phyloP scores from a whole-genome alignment of 2,888 invertebrate species.

The Erynnis tages region DNA sequence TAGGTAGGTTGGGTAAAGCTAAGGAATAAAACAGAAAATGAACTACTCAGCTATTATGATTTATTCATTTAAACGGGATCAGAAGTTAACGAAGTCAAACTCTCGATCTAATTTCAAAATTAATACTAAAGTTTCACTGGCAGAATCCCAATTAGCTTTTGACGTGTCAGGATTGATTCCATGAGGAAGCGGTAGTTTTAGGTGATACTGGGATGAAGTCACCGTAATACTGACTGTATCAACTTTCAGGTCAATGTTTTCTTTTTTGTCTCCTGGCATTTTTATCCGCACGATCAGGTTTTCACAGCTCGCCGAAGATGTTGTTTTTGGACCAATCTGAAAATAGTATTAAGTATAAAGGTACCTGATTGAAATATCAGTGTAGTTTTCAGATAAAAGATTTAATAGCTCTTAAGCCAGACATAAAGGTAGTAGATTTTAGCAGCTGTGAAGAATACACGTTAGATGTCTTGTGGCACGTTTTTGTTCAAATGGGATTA shows the following conservation, averaged over 20 bases:
- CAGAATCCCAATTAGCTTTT: slow-evolving; percentile 89
- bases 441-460: no score
- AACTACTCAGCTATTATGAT: no score
- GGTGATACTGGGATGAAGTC: slow-evolving; percentile 83
- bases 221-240: slow-evolving; percentile 83
- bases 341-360: no score
- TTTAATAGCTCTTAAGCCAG: no score
- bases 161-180: slow-evolving; percentile 90
- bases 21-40: no score
- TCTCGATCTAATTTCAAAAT: slow-evolving; percentile 89
- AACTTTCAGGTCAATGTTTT: slow-evolving; percentile 88
- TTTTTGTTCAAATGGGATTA: no score
- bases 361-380: no score
- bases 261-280: slow-evolving; percentile 88
- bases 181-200: slow-evolving; percentile 90
- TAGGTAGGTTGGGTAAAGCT: no score
- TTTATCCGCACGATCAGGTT: slow-evolving; percentile 90
- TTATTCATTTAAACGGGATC: slow-evolving; percentile 34
- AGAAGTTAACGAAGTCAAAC: slow-evolving; percentile 94
- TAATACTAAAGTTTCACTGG: slow-evolving; percentile 84
- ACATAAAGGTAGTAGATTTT: no score
- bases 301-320: slow-evolving; percentile 91
- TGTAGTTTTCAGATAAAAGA: no score
- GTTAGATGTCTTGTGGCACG: no score
- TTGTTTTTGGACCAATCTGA: slow-evolving; percentile 90